Evolutionary conservation across 2,888 invertebrate genomes (phyloP).

Genomic region (Blastobasis adustella): DNA sequence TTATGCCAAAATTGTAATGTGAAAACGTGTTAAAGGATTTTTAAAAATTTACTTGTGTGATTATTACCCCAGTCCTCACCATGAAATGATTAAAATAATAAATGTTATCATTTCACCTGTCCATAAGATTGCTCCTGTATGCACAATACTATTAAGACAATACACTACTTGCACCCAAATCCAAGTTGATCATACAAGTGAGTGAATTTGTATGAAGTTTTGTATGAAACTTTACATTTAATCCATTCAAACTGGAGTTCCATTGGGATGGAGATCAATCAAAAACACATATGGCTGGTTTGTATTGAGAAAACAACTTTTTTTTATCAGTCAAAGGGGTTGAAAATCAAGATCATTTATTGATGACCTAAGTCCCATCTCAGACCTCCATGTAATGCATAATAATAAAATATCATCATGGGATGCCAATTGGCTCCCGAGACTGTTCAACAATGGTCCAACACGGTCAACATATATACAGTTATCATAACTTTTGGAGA

Average conservation of each 20-base stretch:
- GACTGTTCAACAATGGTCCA: no score
- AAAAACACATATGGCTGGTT: constrained; percentile 26
- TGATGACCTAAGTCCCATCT: no score
- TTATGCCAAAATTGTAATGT: no score
- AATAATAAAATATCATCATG: no score
- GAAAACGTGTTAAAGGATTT: no score
- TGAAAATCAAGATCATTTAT: no score
- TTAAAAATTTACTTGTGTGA: no score
- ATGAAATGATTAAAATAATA: constrained; percentile 42
- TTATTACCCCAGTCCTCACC: constrained; percentile 17
- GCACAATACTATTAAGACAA: constrained; percentile 21
- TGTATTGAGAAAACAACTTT: constrained; percentile 16
- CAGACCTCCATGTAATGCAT: no score
- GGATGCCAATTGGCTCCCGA: no score
- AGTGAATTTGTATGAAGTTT: constrained; percentile 31
- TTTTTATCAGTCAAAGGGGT: no score
- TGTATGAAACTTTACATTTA: constrained; percentile 16
- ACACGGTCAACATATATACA: no score
- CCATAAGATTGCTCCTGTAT: constrained; percentile 8
- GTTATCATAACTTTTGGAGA: no score
- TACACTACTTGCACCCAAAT: constrained; percentile 24
- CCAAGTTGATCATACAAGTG: constrained; percentile 22
- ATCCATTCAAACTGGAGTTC: constrained; percentile 24
- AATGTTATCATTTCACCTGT: constrained; percentile 14
- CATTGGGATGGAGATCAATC: constrained; percentile 27